phyloP scores from a whole-genome alignment of 2,888 invertebrate species.

The Tenthredo amoena region DNA sequence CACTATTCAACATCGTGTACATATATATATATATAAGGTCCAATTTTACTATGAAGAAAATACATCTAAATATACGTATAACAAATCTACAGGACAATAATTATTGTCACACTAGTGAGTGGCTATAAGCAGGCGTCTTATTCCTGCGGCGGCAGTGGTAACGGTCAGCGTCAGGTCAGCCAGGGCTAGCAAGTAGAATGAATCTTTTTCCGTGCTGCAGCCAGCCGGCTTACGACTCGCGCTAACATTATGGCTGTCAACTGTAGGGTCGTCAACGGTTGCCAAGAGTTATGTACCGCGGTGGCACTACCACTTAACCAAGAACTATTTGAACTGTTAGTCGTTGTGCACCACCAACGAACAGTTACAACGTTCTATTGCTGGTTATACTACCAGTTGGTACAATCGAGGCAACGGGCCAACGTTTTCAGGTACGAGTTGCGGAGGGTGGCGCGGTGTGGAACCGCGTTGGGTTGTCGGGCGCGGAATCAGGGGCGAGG shows the following conservation, averaged over 20 bases:
- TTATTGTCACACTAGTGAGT: neutral
- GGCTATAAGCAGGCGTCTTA: conserved; percentile 3
- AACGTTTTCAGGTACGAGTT: conserved; percentile 61
- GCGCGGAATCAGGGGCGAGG: conserved; percentile 66
- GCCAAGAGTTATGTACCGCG: conserved; percentile 35
- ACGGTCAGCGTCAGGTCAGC: conserved; percentile 25
- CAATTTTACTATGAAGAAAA: neutral
- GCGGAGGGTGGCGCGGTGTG: conserved; percentile 69
- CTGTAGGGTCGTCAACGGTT: conserved; percentile 28
- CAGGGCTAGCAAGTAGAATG: conserved; percentile 18
- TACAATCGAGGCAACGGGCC: conserved; percentile 57
- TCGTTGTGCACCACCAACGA: conserved; percentile 34
- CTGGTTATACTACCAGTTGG: conserved; percentile 39
- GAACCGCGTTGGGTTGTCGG: conserved; percentile 64
- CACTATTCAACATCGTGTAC: neutral
- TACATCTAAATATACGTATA: neutral
- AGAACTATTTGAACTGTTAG: conserved; percentile 33
- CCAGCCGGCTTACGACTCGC: conserved; percentile 17
- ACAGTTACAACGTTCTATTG: conserved; percentile 23
- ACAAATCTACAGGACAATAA: neutral
- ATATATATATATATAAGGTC: neutral
- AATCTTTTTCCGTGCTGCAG: neutral
- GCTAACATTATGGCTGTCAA: conserved; percentile 26
- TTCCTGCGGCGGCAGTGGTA: conserved; percentile 33
- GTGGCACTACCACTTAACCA: conserved; percentile 19